Percentiles rank a stretch among this genome's conserved stretches.
Conservation (phyloP, 2,888 invertebrate genomes). For the Troides helena region DNA sequence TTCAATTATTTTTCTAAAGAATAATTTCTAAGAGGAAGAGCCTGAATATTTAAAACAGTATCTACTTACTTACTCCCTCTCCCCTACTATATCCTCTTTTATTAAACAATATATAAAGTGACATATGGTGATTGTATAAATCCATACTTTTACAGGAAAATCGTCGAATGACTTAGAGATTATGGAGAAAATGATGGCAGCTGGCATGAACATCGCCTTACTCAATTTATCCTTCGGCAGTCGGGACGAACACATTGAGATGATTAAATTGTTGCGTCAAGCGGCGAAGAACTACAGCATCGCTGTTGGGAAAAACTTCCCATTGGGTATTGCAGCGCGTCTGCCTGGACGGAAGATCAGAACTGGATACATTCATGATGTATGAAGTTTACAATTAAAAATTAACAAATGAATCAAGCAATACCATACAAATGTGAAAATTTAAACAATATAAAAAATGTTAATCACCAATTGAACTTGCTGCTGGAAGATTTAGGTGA, state of each 20-base stretch:
- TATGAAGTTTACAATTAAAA: conserved; percentile 57
- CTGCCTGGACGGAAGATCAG: conserved; percentile 94
- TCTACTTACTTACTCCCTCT: too few species aligned
- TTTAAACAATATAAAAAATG: too few species aligned
- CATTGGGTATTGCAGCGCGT: conserved; percentile 91
- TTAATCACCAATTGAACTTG: too few species aligned
- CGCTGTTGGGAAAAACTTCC: conserved; percentile 80
- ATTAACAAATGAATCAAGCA: too few species aligned
- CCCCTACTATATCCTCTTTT: too few species aligned
- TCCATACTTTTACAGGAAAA: conserved; percentile 46
- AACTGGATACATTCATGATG: conserved; percentile 90
- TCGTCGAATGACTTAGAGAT: conserved; percentile 55
- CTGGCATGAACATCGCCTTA: conserved; percentile 78
- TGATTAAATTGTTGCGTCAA: conserved; percentile 63
- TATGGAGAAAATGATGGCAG: conserved; percentile 71
- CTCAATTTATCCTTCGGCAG: conserved; percentile 66
- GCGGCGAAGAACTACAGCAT: conserved; percentile 80
- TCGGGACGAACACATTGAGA: conserved; percentile 64
- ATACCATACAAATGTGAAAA: too few species aligned
- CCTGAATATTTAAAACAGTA: too few species aligned
- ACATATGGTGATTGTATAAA: too few species aligned
- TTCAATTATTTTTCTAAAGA: too few species aligned
- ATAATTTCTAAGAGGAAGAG: too few species aligned
- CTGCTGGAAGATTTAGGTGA: too few species aligned
- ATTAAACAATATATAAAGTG: too few species aligned